phyloP scores from a whole-genome alignment of 2,888 invertebrate species.

The Rosalia funebris region DNA sequence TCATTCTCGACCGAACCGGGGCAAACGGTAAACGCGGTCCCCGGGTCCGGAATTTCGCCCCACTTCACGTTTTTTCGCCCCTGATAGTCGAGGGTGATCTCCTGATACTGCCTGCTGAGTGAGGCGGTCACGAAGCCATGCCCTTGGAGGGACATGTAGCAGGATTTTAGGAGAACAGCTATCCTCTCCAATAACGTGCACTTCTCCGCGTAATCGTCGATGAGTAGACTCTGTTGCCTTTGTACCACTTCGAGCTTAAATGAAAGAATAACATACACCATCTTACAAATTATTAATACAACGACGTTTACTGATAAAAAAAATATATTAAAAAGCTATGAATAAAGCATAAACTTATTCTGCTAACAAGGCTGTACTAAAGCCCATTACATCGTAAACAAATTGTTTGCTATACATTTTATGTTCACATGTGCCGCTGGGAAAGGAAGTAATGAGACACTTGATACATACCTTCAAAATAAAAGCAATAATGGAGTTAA shows the following conservation, averaged over 20 bases:
- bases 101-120: conserved; percentile 69
- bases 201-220: conserved; percentile 50
- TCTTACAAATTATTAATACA: too few species aligned
- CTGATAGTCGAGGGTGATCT: conserved; percentile 70
- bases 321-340: too few species aligned
- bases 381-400: too few species aligned
- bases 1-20: conserved; percentile 32
- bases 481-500: too few species aligned
- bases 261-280: conserved; percentile 12
- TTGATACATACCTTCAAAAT: too few species aligned
- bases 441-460: too few species aligned
- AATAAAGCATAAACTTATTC: too few species aligned
- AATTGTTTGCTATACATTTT: too few species aligned
- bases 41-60: conserved; percentile 63
- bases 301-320: too few species aligned
- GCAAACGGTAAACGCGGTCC: conserved; percentile 47
- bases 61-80: conserved; percentile 71
- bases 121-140: conserved; percentile 69
- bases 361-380: too few species aligned
- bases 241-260: conserved; percentile 47
- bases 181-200: conserved; percentile 51
- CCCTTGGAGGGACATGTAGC: conserved; percentile 70
- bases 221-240: conserved; percentile 47
- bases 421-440: too few species aligned
- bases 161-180: conserved; percentile 68